These are phyloP conservation scores for Tupaia chinensis DNA, from an alignment of 2,113 vertebrate genomes.

Conservation along the genomic window DNA sequence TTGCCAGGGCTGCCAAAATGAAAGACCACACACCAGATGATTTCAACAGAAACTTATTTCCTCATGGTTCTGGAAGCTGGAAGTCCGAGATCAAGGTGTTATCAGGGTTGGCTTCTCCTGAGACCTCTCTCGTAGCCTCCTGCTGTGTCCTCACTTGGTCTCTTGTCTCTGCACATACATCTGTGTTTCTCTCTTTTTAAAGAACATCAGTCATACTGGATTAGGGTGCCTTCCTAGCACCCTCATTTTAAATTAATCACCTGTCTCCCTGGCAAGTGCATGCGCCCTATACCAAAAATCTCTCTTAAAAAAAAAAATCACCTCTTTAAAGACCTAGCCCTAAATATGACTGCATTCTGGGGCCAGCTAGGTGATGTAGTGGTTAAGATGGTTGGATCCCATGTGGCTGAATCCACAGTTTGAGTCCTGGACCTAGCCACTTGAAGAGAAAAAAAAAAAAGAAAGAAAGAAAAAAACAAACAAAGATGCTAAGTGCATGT, in stretches of 20 bases:
- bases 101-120: not conserved
- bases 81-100: not conserved
- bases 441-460: too few relatives aligned
- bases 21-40: not conserved
- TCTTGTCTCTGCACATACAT: not conserved
- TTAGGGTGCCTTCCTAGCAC: not conserved
- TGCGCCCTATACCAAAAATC: too few relatives aligned
- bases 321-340: not conserved
- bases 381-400: too few relatives aligned
- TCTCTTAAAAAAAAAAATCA: not conserved
- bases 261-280: too few relatives aligned
- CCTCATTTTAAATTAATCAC: constrained; percentile 21
- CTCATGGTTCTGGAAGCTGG: not conserved
- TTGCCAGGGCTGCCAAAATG: not conserved
- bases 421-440: too few relatives aligned
- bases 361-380: too few relatives aligned
- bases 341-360: not conserved
- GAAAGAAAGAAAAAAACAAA: too few relatives aligned
- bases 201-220: not conserved
- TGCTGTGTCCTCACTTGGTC: not conserved
- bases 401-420: too few relatives aligned
- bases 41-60: constrained; percentile 3
- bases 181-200: not conserved
- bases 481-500: too few relatives aligned
- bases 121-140: not conserved